A percentile compares a stretch with the other conserved stretches of the same genome.
phyloP scores from a whole-genome alignment of 2,888 invertebrate genomes.

The Rhamphomyia laevipes region DNA sequence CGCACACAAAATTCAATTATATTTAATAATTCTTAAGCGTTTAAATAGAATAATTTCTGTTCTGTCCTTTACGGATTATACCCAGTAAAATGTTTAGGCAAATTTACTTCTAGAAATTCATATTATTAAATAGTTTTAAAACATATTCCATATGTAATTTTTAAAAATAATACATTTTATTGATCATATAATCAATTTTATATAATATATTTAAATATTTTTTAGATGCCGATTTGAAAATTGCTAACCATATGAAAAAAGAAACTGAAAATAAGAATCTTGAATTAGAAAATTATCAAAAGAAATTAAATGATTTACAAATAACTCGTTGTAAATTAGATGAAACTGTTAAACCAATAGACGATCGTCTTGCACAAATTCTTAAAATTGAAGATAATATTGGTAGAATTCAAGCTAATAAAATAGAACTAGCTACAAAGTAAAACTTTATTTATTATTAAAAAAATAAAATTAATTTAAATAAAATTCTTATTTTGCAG shows the following conservation, averaged over 20 bases:
- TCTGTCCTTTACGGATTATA: too few relatives aligned
- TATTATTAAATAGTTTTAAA: too few relatives aligned
- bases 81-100: too few relatives aligned
- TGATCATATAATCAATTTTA: too few relatives aligned
- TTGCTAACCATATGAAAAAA: constrained; percentile 45
- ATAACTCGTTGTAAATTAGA: constrained; percentile 45
- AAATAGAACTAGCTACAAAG: constrained; percentile 47
- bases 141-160: too few relatives aligned
- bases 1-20: too few relatives aligned
- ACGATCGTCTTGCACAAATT: constrained; percentile 43
- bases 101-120: too few relatives aligned
- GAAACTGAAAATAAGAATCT: constrained; percentile 49
- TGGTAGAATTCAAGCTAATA: constrained; percentile 41
- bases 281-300: constrained; percentile 44
- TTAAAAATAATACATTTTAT: too few relatives aligned
- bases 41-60: too few relatives aligned
- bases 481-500: constrained; percentile 33
- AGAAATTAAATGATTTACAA: constrained; percentile 49
- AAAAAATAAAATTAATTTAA: not conserved
- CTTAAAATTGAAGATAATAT: constrained; percentile 43
- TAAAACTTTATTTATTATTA: constrained; percentile 22
- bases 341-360: constrained; percentile 44
- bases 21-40: too few relatives aligned
- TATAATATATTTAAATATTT: constrained; percentile 6
- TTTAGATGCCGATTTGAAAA: constrained; percentile 42